A percentile compares a stretch with the other conserved stretches of the same genome.
phyloP scores from a whole-genome alignment of 2,888 invertebrate species.

The Nomada hirtipes region DNA sequence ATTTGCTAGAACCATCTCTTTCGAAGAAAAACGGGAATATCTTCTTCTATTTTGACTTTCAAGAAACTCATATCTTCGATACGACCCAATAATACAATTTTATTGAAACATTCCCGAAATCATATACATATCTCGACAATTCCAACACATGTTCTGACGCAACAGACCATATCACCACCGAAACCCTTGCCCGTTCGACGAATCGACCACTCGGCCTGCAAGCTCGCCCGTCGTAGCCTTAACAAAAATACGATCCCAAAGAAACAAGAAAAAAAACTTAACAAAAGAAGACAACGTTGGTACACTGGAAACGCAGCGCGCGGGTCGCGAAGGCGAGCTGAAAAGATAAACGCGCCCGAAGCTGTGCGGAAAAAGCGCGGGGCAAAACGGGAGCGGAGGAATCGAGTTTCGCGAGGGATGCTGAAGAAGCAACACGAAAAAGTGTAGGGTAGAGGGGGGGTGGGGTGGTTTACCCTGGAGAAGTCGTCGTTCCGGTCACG shows the following conservation, averaged over 20 bases:
- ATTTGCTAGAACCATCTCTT: too few relatives aligned
- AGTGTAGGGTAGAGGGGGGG: background rate
- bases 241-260: constrained; percentile 10
- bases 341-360: constrained; percentile 52
- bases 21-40: too few relatives aligned
- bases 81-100: too few relatives aligned
- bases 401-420: constrained; percentile 44
- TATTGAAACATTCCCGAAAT: too few relatives aligned
- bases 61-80: too few relatives aligned
- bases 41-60: too few relatives aligned
- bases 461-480: constrained; percentile 57
- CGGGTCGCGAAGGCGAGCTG: constrained; percentile 13
- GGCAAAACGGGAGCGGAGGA: constrained; percentile 15
- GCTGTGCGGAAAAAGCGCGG: constrained; percentile 22
- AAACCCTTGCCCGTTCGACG: background rate
- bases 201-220: background rate
- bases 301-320: constrained; percentile 2
- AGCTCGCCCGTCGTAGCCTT: background rate
- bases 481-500: constrained; percentile 67
- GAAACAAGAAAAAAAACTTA: too few relatives aligned
- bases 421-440: constrained; percentile 19
- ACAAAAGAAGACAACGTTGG: background rate
- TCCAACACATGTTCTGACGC: background rate
- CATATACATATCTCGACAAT: background rate
- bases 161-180: background rate